These are phyloP conservation scores for Alces alces DNA, from an alignment of 2,113 vertebrate genomes.

Conservation along the genomic window DNA sequence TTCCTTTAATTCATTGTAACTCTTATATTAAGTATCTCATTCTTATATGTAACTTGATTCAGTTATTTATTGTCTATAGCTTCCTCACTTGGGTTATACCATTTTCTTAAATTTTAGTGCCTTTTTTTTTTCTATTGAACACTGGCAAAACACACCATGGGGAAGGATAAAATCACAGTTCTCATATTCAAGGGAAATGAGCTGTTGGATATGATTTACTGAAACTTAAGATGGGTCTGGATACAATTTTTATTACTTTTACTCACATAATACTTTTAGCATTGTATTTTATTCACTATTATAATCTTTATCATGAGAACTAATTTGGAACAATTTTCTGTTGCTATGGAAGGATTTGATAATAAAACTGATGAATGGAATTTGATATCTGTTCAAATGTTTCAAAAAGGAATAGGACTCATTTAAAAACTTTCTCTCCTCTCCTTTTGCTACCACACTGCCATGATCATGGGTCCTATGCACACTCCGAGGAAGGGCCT, in stretches of 20 bases:
- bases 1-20: background rate
- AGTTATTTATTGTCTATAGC: background rate
- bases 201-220: constrained; percentile 35
- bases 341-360: constrained; percentile 52
- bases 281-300: constrained; percentile 2
- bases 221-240: constrained; percentile 20
- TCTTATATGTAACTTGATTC: background rate
- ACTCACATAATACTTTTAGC: constrained; percentile 19
- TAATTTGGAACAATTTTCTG: constrained; percentile 52
- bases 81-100: background rate
- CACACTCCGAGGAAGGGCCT: background rate
- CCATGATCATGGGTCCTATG: background rate
- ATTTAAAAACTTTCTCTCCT: background rate
- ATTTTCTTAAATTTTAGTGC: background rate
- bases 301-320: constrained; percentile 35
- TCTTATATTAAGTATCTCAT: background rate
- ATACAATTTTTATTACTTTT: constrained; percentile 50
- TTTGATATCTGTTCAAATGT: background rate
- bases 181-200: background rate
- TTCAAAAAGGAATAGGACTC: background rate
- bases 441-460: background rate
- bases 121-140: background rate
- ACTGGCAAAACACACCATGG: background rate
- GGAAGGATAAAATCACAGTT: constrained; percentile 24
- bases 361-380: constrained; percentile 51